Base-by-base conservation (phyloP, 92 coral and sea anemone genomes). In the Paragorgia papillata region DNA sequence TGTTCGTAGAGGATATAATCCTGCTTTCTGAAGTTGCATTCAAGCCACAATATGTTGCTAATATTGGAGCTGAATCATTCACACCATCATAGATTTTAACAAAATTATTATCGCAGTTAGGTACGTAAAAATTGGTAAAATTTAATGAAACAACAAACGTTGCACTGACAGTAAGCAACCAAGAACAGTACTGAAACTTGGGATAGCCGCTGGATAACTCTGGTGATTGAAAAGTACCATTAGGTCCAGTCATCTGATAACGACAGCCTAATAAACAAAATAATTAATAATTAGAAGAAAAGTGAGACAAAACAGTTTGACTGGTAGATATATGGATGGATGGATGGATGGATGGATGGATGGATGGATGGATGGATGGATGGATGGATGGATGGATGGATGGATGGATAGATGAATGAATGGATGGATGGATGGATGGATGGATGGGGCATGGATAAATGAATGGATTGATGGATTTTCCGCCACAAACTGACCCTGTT, bases 161-260 rank as follows among this genome's bases (percentile, higher is more conserved):
- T 40, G 19, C 27, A 2, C 57, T 29, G 35, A 83, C 66, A 34
- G 63, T 53, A 33, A 83, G 24, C n/a, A 77, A 57, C 83, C 87
- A 83, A 1, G 87, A 55, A 25, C 87, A 83, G 54, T 17, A 31
- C 25, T 83, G 87, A 2, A 81, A 83, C 35, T 83, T 66, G 0
- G 87, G 83, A 29, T 76, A 83, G 18, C 32, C 9, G 12, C 73
- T 51, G 22, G 53, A 66, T 12, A 15, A 51, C 40, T 31, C 30
- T 27, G 59, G 37, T 12, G 76, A 48, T 6, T 22, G 1, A 51
- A 69, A 69, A n/a, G 61, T 46, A n/a, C 76, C 76, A 69, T n/a
- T 1, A 26, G 25, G 13, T 9, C 30, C 49, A 30, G 13, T 8
- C 4, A 69, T 12, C 14, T 69, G 17, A 60, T 48, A 14, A 30